Evolutionary conservation across 2,797 vertebrate species (phyloP), one percentile per base, ranked within the genome.

Genomic region (Poeciliopsis turneri): DNA sequence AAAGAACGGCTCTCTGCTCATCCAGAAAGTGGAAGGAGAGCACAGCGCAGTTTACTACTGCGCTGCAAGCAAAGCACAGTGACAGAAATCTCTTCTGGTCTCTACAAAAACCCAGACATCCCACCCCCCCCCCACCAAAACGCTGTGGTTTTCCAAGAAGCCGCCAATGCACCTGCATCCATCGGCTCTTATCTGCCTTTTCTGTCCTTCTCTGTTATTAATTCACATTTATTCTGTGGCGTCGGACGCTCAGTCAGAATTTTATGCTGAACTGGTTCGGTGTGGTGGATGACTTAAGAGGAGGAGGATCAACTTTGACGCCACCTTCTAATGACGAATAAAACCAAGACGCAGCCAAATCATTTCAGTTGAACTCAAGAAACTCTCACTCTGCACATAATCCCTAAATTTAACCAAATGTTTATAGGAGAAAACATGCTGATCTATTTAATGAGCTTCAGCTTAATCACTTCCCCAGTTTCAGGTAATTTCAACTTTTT

Each of bases 21-120:
- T 81, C 4, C 15, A 25, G 46, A 5, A 0, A n/a, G 41, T 23
- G 11, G 16, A 57, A 55, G 0, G 30, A n/a, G 64, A 61, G 7
- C 57, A 88, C 18, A 82, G 46, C 33, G 85, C 82, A 8, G 15
- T 86, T 45, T 90, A 92, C 18, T 89, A 84, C 80, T 90, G 89
- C 79, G 86, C 86, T 84, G 90, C 88, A 0, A 73, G 72, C 0
- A 1, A 78, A 76, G 74, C 83, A 91, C 89, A 0, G 0, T 83
- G 36, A 77, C 41, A 69, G 7, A 79, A 80, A 74, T 11, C 25
- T 16, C 13, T 7, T 45, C 20, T 73, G 39, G 55, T 47, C 74
- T n/a, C 1, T 28, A 84, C 79, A 84, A 77, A 79, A 88, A 88
- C 86, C 71, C 57, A 33, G 11, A 66, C 36, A 16, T 41, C 1